Conservation (phyloP, 1,140 invertebrate genomes). For the Pogonus chalceus region DNA sequence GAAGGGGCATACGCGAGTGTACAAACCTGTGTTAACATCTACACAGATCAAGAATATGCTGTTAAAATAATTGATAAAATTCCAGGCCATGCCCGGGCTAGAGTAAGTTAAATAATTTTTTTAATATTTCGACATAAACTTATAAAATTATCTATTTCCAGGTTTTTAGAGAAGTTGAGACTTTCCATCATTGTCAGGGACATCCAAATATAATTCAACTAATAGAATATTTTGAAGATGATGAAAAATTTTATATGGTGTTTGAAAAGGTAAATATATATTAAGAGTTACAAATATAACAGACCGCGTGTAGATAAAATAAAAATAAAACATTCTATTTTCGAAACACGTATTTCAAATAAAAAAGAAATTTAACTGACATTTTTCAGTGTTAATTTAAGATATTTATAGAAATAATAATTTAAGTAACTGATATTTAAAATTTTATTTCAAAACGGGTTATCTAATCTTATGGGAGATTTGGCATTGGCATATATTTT, state of each 20-base stretch:
- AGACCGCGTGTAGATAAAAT: no score
- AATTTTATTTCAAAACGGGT: no score
- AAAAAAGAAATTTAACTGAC: no score
- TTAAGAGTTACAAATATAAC: no score
- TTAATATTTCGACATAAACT: neutral
- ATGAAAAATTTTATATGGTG: constrained; percentile 92
- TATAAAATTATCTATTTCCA: constrained; percentile 2
- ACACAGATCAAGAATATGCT: constrained; percentile 87
- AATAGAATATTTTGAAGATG: constrained; percentile 94
- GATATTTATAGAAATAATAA: no score
- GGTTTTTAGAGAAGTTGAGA: constrained; percentile 97
- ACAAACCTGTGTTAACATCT: constrained; percentile 83
- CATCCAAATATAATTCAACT: constrained; percentile 96
- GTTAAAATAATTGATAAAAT: constrained; percentile 97
- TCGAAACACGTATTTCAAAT: no score
- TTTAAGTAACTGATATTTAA: no score
- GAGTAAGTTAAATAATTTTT: constrained; percentile 34
- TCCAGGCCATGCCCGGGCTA: constrained; percentile 78
- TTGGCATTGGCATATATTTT: neutral
- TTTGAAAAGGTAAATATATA: constrained; percentile 93
- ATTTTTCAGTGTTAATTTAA: no score
- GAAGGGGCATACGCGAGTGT: constrained; percentile 95
- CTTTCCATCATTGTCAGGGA: constrained; percentile 93
- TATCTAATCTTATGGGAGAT: neutral
- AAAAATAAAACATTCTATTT: no score